Evolutionary conservation across 2,888 invertebrate genomes (phyloP).

Genomic region (Habrosyne pyritoides): DNA sequence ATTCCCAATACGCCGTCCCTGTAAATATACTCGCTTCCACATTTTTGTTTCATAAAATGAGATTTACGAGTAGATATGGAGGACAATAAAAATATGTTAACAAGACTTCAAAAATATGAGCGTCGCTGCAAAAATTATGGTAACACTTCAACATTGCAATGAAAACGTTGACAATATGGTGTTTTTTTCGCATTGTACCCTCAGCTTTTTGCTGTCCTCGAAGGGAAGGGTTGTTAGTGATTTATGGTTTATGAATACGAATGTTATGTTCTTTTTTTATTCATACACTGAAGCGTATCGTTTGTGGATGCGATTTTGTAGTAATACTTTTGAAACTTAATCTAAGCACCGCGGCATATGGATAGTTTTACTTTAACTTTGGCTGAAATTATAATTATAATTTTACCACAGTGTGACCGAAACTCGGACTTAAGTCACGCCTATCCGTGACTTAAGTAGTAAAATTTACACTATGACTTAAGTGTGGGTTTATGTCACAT

Average conservation of each 20-base stretch:
- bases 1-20: neutral
- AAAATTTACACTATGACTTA: no score
- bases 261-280: neutral
- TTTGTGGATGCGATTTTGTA: slow-evolving; percentile 8
- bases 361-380: no score
- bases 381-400: no score
- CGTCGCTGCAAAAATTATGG: slow-evolving; percentile 4
- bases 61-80: neutral
- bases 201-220: neutral
- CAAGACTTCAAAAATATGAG: slow-evolving; percentile 8
- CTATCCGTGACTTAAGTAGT: no score
- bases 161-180: slow-evolving; percentile 3
- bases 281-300: slow-evolving; percentile 3
- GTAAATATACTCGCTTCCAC: neutral
- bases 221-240: neutral
- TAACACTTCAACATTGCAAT: slow-evolving; percentile 7
- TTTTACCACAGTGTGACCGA: no score
- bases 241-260: neutral
- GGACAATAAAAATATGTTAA: slow-evolving; percentile 8
- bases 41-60: neutral
- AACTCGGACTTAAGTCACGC: no score
- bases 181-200: neutral
- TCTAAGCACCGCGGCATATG: neutral
- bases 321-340: neutral
- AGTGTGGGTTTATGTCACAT: no score